Evolutionary conservation across 1,140 invertebrate genomes (phyloP).

Genomic region (Macrosteles quadrilineatus): DNA sequence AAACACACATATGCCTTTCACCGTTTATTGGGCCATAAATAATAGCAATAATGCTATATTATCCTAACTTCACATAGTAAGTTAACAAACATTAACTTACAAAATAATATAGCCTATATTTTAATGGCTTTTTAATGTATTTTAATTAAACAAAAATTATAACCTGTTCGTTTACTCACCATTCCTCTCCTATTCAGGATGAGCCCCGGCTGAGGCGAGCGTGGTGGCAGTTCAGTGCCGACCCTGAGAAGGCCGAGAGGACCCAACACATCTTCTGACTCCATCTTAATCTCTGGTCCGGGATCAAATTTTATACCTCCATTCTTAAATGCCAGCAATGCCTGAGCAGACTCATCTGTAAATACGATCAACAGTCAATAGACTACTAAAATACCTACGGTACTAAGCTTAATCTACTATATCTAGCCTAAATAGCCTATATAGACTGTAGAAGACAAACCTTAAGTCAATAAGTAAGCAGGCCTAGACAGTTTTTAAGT

Average conservation of each 20-base stretch:
- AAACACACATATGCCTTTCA: too few species aligned
- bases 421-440: neutral
- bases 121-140: too few species aligned
- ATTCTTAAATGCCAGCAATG: slow-evolving; percentile 48
- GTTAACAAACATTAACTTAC: too few species aligned
- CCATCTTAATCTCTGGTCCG: slow-evolving; percentile 36
- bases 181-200: slow-evolving; percentile 81
- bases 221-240: slow-evolving; percentile 71
- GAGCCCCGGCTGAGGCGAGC: slow-evolving; percentile 67
- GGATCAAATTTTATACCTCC: slow-evolving; percentile 39
- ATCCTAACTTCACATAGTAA: too few species aligned
- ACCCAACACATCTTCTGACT: slow-evolving; percentile 54
- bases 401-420: neutral
- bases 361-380: neutral
- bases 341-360: slow-evolving; percentile 46
- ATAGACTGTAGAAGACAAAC: neutral
- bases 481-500: too few species aligned
- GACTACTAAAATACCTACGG: neutral
- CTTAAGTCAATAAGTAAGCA: too few species aligned
- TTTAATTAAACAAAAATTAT: too few species aligned
- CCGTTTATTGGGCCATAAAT: too few species aligned
- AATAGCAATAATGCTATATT: too few species aligned
- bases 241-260: slow-evolving; percentile 74
- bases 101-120: too few species aligned
- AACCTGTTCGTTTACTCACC: slow-evolving; percentile 52